Evolutionary conservation across 1,140 invertebrate genomes (phyloP).

Genomic region (Drosophila arawakana): DNA sequence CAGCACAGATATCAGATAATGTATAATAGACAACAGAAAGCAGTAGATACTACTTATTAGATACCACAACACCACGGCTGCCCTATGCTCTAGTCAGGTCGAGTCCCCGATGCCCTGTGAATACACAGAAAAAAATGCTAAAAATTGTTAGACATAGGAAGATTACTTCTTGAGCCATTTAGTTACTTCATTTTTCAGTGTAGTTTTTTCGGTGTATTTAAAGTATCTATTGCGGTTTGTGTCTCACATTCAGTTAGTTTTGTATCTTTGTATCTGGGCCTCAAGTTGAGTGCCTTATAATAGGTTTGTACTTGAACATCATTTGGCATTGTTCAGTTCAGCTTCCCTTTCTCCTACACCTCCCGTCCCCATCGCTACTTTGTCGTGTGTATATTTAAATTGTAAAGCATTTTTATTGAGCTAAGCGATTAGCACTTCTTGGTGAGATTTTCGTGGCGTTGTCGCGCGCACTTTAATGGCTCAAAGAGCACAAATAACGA

Average conservation of each 20-base stretch:
- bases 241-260: conserved; percentile 7
- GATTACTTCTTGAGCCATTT: too few species aligned
- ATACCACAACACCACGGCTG: conserved; percentile 14
- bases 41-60: conserved; percentile 29
- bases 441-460: conserved; percentile 61
- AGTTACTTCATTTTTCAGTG: too few species aligned
- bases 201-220: neutral
- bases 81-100: conserved; percentile 43
- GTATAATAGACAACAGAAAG: conserved; percentile 22
- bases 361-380: neutral
- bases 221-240: conserved; percentile 16
- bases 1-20: conserved; percentile 57
- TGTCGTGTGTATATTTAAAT: conserved; percentile 49
- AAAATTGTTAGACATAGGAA: too few species aligned
- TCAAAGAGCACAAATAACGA: conserved; percentile 29
- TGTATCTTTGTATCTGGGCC: neutral
- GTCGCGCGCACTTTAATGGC: conserved; percentile 42
- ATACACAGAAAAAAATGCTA: too few species aligned
- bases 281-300: conserved; percentile 12
- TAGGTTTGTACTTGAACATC: conserved; percentile 48
- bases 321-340: conserved; percentile 38
- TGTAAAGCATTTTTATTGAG: conserved; percentile 72
- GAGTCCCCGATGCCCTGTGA: neutral
- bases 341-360: neutral
- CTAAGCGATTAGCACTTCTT: conserved; percentile 74